A percentile compares a stretch with the other conserved stretches of the same genome.
phyloP scores from a whole-genome alignment of 1,140 invertebrate genomes.

The Diabrotica virgifera region DNA sequence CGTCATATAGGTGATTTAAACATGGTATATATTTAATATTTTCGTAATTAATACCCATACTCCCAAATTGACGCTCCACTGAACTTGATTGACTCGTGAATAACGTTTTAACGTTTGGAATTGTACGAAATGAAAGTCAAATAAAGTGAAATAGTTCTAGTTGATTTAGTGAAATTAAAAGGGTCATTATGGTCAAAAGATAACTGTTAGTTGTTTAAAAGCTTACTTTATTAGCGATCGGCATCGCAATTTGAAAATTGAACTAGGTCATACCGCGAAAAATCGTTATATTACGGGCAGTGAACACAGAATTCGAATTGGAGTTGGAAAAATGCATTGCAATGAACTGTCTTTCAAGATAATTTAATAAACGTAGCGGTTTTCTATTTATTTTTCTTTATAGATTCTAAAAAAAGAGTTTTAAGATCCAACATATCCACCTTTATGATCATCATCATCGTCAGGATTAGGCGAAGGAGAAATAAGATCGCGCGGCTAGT shows the following conservation, averaged over 20 bases:
- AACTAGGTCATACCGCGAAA: neutral
- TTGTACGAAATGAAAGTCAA: constrained; percentile 2
- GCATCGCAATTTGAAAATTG: neutral
- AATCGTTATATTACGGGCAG: too few species aligned
- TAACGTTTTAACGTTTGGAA: neutral
- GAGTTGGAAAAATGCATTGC: too few species aligned
- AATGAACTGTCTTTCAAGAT: too few species aligned
- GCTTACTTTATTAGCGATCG: neutral
- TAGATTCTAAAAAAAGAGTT: too few species aligned
- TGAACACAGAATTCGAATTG: too few species aligned
- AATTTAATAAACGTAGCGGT: too few species aligned
- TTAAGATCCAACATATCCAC: too few species aligned
- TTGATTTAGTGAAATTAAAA: constrained; percentile 1
- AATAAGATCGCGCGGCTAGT: too few species aligned
- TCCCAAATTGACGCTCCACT: neutral
- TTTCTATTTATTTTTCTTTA: too few species aligned
- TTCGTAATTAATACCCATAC: constrained; percentile 1
- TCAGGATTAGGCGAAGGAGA: too few species aligned
- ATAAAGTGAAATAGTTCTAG: neutral
- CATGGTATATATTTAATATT: neutral
- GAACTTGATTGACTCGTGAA: neutral
- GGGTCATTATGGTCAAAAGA: constrained; percentile 2
- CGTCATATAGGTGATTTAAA: neutral
- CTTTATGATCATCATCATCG: too few species aligned
- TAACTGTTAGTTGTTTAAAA: neutral